These are phyloP conservation scores for Octodon degus DNA, from an alignment of 2,113 vertebrate species.

Conservation along the genomic window DNA sequence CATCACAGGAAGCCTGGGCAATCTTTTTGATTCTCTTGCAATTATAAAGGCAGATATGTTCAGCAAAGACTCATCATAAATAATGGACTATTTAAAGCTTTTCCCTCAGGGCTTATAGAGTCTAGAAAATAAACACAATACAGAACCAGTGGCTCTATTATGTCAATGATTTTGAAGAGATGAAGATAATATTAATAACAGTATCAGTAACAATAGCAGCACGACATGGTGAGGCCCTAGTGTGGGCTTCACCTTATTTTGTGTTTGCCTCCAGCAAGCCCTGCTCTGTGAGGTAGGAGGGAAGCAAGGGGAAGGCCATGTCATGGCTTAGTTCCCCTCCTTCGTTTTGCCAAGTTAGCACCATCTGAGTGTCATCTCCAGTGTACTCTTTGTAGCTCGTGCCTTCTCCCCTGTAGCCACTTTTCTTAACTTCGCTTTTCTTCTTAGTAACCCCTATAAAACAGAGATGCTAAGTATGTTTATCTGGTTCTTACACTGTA, in stretches of 20 bases:
- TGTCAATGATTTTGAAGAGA: not conserved
- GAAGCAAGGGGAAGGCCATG: not conserved
- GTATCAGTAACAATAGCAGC: not conserved
- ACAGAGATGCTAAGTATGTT: not conserved
- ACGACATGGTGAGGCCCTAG: not conserved
- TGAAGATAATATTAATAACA: not conserved
- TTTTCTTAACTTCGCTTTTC: not conserved
- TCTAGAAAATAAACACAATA: not conserved
- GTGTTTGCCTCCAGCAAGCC: not conserved
- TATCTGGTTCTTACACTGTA: not conserved
- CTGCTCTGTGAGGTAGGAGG: not conserved
- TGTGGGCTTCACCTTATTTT: not conserved
- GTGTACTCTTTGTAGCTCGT: not conserved
- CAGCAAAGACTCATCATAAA: not conserved
- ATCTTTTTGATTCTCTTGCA: not conserved
- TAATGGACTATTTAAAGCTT: not conserved
- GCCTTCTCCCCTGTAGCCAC: not conserved
- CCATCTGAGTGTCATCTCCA: not conserved
- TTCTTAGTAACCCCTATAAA: not conserved
- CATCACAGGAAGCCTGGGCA: not conserved
- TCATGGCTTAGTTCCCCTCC: not conserved
- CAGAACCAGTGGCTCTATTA: not conserved
- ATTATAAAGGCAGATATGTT: not conserved
- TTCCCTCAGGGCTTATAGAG: not conserved
- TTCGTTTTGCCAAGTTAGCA: not conserved